Percentiles rank a stretch among this genome's conserved stretches.
Evolutionary conservation across 1,140 invertebrate species (phyloP).

Genomic region (Araneus ventricosus): DNA sequence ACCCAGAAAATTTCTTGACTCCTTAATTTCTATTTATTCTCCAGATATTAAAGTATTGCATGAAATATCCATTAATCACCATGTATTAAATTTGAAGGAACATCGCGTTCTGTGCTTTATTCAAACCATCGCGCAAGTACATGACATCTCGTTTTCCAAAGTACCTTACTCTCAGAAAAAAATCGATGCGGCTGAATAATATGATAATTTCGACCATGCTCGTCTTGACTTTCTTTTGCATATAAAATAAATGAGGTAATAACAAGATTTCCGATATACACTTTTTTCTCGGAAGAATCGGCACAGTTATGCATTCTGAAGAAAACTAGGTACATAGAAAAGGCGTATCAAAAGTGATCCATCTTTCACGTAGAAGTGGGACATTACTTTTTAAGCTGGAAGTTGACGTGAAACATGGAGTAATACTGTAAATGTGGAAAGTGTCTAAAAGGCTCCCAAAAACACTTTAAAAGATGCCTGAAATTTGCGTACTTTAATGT

Average conservation of each 20-base stretch:
- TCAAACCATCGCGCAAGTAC: background rate
- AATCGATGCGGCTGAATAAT: slow-evolving; percentile 18
- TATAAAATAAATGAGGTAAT: slow-evolving; percentile 34
- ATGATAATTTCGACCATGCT: slow-evolving; percentile 14
- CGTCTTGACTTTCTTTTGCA: background rate
- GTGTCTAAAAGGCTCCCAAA: slow-evolving; percentile 15
- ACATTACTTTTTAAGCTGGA: slow-evolving; percentile 33
- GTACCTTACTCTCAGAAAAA: background rate
- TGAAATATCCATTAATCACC: background rate
- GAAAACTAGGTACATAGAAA: slow-evolving; percentile 48
- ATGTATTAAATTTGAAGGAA: background rate
- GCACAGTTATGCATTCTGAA: slow-evolving; percentile 13
- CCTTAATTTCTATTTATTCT: background rate
- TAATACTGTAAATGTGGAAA: slow-evolving; percentile 1
- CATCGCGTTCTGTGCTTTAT: background rate
- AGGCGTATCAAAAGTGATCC: slow-evolving; percentile 34
- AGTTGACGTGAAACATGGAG: slow-evolving; percentile 6
- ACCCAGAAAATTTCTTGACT: background rate
- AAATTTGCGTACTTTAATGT: background rate
- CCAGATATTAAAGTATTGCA: background rate
- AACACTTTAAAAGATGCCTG: slow-evolving; percentile 3
- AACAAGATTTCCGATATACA: slow-evolving; percentile 25
- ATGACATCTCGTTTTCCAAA: background rate
- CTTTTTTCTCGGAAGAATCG: background rate
- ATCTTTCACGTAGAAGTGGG: slow-evolving; percentile 17